Evolutionary conservation across 2,797 vertebrate genomes (phyloP), one percentile per base, ranked within the genome.

Genomic region (Cyclopterus lumpus): DNA sequence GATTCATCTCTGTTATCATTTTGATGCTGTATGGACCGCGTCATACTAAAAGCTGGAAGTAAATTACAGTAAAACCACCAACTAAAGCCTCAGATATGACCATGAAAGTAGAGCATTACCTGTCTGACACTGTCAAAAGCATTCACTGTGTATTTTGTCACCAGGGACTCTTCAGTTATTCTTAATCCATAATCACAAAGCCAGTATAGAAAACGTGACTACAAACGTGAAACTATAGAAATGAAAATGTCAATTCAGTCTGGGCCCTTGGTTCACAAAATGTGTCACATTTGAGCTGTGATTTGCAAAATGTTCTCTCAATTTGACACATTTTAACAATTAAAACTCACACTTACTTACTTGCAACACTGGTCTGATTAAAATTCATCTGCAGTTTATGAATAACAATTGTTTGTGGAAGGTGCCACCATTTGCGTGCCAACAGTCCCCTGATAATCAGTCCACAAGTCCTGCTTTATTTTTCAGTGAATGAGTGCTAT

Each of bases 51-150:
- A 67, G 65, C 9, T 67, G 16, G 36, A 40, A 40, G 0, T 6
- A 49, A 30, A 60, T 6, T 3, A 16, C 7, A 30, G 32, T 6
- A 36, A 53, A 40, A 54, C 26, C 20, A 70, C 42, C 40, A 60
- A 49, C 14, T 10, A 24, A 51, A 63, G n/a, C 20, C 28, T 51
- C 30, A 63, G 22, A 75, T 49, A 28, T 5, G 16, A n/a, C 15
- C 61, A 49, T 65, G 11, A 22, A 4, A 8, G 20, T 24, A 58
- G 40, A 71, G 51, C 8, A 22, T 22, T 10, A 46, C 38, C 4
- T 75, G 36, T 78, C 54, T 60, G n/a, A 34, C 12, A 34, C 16
- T 28, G 18, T 51, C n/a, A 20, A 34, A 69, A 16, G 22, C 26
- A 49, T 48, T 8, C 32, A 2, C 9, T 22, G 36, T 44, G 28